These are phyloP conservation scores for Phortica okadai DNA, from an alignment of 2,888 invertebrate genomes.

Conservation along the genomic window DNA sequence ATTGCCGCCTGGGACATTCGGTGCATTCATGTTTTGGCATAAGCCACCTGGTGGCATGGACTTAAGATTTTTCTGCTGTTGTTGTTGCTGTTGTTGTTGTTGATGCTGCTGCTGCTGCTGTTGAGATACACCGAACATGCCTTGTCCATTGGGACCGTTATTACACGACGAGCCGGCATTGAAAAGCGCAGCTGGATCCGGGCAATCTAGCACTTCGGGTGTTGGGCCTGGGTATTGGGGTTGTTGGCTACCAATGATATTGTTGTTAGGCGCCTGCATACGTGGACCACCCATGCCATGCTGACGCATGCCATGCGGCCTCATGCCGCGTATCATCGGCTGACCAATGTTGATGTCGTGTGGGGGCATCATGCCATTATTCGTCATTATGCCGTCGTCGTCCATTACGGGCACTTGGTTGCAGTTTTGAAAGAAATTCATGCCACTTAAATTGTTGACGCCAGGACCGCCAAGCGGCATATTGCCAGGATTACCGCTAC, in stretches of 20 bases:
- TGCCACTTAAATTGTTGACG: slow-evolving; percentile 47
- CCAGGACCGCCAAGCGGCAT: slow-evolving; percentile 36
- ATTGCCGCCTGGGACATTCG: slow-evolving; percentile 45
- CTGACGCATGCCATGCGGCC: slow-evolving; percentile 78
- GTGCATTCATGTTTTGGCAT: slow-evolving; percentile 51
- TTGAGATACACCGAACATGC: slow-evolving; percentile 49
- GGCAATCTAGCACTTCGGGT: slow-evolving; percentile 60
- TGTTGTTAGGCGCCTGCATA: slow-evolving; percentile 53
- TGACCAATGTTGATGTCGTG: slow-evolving; percentile 68
- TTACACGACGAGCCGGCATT: slow-evolving; percentile 53
- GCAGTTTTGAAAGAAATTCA: slow-evolving; percentile 74
- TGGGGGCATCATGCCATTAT: slow-evolving; percentile 68
- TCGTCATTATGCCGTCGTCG: slow-evolving; percentile 65
- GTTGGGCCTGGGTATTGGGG: slow-evolving; percentile 55
- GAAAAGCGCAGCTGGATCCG: slow-evolving; percentile 51
- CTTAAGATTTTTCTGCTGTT: slow-evolving; percentile 47
- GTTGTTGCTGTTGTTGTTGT: slow-evolving; percentile 47
- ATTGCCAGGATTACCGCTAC: slow-evolving; percentile 47
- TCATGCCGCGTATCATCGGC: slow-evolving; percentile 77
- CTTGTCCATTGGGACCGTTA: slow-evolving; percentile 46
- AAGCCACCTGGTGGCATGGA: slow-evolving; percentile 46
- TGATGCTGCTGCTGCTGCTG: slow-evolving; percentile 48
- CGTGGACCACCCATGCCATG: slow-evolving; percentile 67
- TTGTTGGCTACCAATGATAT: slow-evolving; percentile 55
- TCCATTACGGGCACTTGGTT: slow-evolving; percentile 69